phyloP scores from a whole-genome alignment of 1,140 invertebrate species.

The Drosophila saltans region DNA sequence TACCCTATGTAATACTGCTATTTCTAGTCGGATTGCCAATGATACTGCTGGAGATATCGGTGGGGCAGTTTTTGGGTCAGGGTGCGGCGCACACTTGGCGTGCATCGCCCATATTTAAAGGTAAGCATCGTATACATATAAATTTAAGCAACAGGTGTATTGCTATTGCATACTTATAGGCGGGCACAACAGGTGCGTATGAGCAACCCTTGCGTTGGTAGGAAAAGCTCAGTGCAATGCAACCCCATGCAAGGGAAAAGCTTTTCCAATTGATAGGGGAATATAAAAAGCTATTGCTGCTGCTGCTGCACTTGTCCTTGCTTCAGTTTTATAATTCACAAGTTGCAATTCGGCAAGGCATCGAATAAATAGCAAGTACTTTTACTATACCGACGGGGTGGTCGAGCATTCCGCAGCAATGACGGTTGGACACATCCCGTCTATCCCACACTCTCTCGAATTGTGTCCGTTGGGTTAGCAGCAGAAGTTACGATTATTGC shows the following conservation, averaged over 20 bases:
- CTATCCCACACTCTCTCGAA: slow-evolving; percentile 61
- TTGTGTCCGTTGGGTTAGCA: slow-evolving; percentile 72
- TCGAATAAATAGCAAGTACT: slow-evolving; percentile 46
- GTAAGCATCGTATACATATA: slow-evolving; percentile 47
- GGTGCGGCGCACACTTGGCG: slow-evolving; percentile 83
- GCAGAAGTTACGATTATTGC: slow-evolving; percentile 62
- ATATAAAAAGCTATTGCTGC: slow-evolving; percentile 40
- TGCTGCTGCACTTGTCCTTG: slow-evolving; percentile 35
- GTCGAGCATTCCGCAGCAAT: slow-evolving; percentile 75
- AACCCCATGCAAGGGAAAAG: slow-evolving; percentile 46
- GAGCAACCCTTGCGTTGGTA: background rate
- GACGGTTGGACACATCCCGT: slow-evolving; percentile 80
- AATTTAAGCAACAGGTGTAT: slow-evolving; percentile 27
- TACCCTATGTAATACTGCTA: slow-evolving; percentile 79
- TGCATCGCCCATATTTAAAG: slow-evolving; percentile 82
- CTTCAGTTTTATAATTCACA: slow-evolving; percentile 57
- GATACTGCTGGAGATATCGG: slow-evolving; percentile 80
- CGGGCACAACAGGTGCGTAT: background rate
- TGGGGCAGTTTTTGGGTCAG: slow-evolving; percentile 82
- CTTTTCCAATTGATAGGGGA: background rate
- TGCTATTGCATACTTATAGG: slow-evolving; percentile 41
- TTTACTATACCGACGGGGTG: slow-evolving; percentile 46
- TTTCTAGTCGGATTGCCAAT: slow-evolving; percentile 83
- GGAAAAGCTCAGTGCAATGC: slow-evolving; percentile 44
- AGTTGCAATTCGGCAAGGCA: slow-evolving; percentile 39